These are phyloP conservation scores for Anthonomus grandis DNA, from an alignment of 1,140 invertebrate genomes.

Conservation along the genomic window DNA sequence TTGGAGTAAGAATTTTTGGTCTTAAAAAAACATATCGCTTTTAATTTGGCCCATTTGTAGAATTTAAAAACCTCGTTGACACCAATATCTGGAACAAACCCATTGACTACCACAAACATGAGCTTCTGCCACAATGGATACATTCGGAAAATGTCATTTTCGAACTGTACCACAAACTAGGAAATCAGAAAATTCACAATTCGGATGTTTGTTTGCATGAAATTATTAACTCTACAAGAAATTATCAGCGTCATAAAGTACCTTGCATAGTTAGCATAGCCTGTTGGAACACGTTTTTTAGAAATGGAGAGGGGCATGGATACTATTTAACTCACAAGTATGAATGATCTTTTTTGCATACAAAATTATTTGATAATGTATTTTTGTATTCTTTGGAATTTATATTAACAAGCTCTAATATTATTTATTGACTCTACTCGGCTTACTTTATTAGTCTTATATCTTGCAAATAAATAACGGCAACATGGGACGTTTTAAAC, in stretches of 20 bases:
- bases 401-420: too few relatives aligned
- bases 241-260: neutral
- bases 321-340: constrained; percentile 32
- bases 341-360: neutral
- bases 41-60: neutral
- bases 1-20: constrained; percentile 17
- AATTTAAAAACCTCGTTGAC: constrained; percentile 21
- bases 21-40: neutral
- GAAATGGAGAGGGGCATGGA: constrained; percentile 3
- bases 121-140: constrained; percentile 2
- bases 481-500: too few relatives aligned
- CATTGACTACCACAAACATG: constrained; percentile 21
- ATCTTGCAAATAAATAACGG: too few relatives aligned
- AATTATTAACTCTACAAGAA: constrained; percentile 18
- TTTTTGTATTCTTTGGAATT: too few relatives aligned
- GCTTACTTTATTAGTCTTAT: too few relatives aligned
- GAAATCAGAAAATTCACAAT: neutral
- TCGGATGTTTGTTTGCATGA: constrained; percentile 23
- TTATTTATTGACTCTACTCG: too few relatives aligned
- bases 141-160: neutral
- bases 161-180: neutral
- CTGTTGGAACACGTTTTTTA: constrained; percentile 22
- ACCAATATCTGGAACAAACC: constrained; percentile 23
- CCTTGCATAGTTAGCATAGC: neutral
- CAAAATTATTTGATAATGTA: neutral